These are phyloP conservation scores for Pachyseris speciosa DNA, from an alignment of 64 coral and sea anemone genomes.

Conservation along the genomic window DNA sequence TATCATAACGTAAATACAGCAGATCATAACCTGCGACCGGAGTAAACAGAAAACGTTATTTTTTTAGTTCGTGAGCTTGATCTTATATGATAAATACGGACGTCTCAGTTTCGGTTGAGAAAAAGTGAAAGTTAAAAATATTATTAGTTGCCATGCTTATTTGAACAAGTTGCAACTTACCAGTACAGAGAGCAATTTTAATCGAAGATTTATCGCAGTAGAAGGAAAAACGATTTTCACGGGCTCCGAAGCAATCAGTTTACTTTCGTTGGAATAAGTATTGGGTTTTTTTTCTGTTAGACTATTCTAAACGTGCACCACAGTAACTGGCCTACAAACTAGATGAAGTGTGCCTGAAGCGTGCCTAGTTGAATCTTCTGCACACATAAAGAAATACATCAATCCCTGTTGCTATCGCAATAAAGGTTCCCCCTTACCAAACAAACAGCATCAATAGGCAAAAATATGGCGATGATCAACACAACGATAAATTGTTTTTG, in stretches of 20 bases:
- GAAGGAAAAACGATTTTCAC: neutral
- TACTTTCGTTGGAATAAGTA: neutral
- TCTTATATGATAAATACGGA: neutral
- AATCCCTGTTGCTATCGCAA: neutral
- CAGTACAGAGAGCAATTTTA: neutral
- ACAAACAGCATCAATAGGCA: constrained; percentile 7
- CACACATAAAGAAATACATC: neutral
- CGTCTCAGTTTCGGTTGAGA: neutral
- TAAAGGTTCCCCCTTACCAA: neutral
- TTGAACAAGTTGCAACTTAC: neutral
- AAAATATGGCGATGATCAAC: neutral
- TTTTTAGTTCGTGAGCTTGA: neutral
- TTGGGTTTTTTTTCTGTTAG: neutral
- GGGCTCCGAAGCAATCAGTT: neutral
- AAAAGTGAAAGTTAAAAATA: neutral
- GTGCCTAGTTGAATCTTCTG: constrained; percentile 18
- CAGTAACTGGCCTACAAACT: neutral
- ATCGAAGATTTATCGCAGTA: neutral
- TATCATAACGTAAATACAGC: constrained; percentile 56
- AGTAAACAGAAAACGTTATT: constrained; percentile 9
- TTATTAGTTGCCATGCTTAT: neutral
- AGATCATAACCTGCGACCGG: neutral
- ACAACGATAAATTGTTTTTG: constrained; percentile 3
- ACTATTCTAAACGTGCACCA: neutral
- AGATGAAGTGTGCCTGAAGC: neutral